Percentiles rank a stretch among this genome's conserved stretches.
phyloP scores from a whole-genome alignment of 2,888 invertebrate species.

The Notocelia uddmanniana region DNA sequence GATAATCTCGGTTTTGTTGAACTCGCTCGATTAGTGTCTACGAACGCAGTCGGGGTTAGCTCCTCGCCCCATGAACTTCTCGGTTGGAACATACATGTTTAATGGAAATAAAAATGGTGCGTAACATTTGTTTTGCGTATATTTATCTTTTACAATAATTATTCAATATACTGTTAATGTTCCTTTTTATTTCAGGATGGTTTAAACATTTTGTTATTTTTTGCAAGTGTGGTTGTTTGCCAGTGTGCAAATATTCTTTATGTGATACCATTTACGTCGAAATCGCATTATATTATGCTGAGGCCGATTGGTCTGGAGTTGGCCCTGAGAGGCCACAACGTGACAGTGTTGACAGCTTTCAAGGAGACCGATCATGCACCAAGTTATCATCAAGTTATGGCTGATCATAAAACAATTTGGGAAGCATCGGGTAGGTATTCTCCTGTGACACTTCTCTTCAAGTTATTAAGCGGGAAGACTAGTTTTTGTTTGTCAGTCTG shows the following conservation, averaged over 20 bases:
- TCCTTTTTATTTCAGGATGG: slow-evolving; percentile 25
- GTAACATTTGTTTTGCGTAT: background rate
- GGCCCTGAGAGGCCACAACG: slow-evolving; percentile 82
- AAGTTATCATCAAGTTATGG: slow-evolving; percentile 72
- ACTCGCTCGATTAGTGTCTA: no score
- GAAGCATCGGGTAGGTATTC: slow-evolving; percentile 67
- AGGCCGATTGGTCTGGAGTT: slow-evolving; percentile 78
- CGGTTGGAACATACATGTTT: no score
- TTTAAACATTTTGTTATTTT: background rate
- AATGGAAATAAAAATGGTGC: slow-evolving; percentile 23
- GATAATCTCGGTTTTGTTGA: no score
- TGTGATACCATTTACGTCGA: slow-evolving; percentile 77
- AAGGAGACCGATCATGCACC: slow-evolving; percentile 65
- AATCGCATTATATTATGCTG: slow-evolving; percentile 79
- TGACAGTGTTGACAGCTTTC: slow-evolving; percentile 78
- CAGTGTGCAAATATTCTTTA: slow-evolving; percentile 76
- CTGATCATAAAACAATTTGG: slow-evolving; percentile 73
- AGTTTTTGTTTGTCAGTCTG: no score
- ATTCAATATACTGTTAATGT: background rate
- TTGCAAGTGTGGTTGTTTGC: slow-evolving; percentile 40
- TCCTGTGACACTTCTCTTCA: no score
- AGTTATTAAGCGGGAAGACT: no score
- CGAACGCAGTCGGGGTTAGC: background rate
- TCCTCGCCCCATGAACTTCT: background rate
- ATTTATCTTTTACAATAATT: background rate